These are phyloP conservation scores for Drosophila ambigua DNA, from an alignment of 1,140 invertebrate genomes.

Conservation along the genomic window DNA sequence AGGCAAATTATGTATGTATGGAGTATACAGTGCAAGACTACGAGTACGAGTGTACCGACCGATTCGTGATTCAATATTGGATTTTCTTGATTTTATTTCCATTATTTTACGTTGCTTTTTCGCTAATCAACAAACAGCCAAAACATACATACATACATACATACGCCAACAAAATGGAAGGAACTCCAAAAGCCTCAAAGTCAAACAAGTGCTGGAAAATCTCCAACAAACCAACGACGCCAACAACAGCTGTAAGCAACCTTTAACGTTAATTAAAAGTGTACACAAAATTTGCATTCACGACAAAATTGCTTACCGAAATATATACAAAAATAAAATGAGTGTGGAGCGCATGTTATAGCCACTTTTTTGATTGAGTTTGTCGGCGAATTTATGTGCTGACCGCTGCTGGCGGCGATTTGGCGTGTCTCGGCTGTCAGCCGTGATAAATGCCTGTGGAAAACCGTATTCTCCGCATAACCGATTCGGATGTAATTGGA, in stretches of 20 bases:
- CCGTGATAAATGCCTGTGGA: conserved; percentile 58
- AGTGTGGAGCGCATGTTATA: conserved; percentile 7
- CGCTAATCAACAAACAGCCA: conserved; percentile 51
- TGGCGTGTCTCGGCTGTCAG: conserved; percentile 67
- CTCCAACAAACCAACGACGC: conserved; percentile 30
- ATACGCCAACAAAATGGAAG: conserved; percentile 1
- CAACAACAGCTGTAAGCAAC: conserved; percentile 43
- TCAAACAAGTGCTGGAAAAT: conserved; percentile 63
- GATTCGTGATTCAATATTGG: conserved; percentile 71
- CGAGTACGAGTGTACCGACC: conserved; percentile 27
- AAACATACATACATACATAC: neutral
- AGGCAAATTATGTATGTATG: conserved; percentile 68
- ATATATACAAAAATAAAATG: conserved; percentile 22
- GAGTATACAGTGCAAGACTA: conserved; percentile 21
- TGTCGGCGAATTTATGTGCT: conserved; percentile 66
- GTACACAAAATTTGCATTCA: conserved; percentile 77
- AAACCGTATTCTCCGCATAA: conserved; percentile 59
- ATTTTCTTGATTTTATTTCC: conserved; percentile 46
- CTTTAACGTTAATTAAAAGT: conserved; percentile 76
- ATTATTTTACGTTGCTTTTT: conserved; percentile 44
- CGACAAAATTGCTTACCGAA: conserved; percentile 71
- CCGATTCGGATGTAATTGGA: conserved; percentile 62
- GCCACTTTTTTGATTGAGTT: conserved; percentile 58
- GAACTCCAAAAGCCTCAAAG: conserved; percentile 33
- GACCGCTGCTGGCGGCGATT: conserved; percentile 57